phyloP scores from a whole-genome alignment of 2,113 vertebrate genomes.

The Seriola aureovittata region DNA sequence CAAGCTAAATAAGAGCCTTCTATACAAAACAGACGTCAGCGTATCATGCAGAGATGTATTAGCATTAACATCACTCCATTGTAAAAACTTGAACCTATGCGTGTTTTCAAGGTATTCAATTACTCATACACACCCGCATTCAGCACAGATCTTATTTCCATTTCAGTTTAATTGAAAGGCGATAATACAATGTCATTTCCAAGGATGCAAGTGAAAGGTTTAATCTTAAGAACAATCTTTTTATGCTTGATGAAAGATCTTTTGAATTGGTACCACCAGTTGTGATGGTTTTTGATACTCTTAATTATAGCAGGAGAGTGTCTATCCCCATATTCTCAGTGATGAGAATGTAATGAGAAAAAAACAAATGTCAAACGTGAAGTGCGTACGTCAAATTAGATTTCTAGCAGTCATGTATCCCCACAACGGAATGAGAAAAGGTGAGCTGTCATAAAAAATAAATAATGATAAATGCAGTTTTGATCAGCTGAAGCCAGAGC shows the following conservation, averaged over 20 bases:
- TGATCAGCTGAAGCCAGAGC: neutral
- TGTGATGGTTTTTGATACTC: neutral
- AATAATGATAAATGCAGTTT: neutral
- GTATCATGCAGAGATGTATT: neutral
- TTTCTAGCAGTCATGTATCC: neutral
- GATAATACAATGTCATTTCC: neutral
- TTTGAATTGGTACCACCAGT: neutral
- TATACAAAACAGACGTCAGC: neutral
- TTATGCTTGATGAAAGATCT: neutral
- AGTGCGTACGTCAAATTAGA: neutral
- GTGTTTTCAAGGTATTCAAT: neutral
- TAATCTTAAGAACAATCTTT: neutral
- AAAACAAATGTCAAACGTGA: neutral
- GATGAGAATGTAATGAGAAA: conserved; percentile 27
- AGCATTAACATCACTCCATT: neutral
- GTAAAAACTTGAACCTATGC: conserved; percentile 4
- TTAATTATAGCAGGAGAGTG: neutral
- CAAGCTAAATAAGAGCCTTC: neutral
- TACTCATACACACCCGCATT: neutral
- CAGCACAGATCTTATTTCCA: neutral
- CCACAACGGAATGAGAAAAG: neutral
- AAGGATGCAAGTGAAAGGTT: neutral
- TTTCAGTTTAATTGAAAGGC: neutral
- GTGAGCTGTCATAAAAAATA: neutral
- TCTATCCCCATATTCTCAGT: neutral